Percentiles rank a stretch among this genome's conserved stretches.
phyloP scores from a whole-genome alignment of 2,113 vertebrate species.

The Entomyzon cyanotis region DNA sequence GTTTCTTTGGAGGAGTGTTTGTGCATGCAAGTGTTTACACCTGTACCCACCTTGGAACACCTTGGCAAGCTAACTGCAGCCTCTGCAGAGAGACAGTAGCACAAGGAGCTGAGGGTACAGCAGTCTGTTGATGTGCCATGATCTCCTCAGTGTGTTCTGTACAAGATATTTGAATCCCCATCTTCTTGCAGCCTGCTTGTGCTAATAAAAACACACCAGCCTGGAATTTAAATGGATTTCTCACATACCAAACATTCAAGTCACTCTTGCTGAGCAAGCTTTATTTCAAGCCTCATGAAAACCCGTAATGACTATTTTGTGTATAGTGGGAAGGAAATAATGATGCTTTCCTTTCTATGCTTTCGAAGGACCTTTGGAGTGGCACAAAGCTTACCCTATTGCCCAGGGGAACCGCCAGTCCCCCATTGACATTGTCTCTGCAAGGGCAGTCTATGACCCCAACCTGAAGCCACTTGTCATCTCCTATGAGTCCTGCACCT shows the following conservation, averaged over 20 bases:
- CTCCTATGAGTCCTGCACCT: conserved; percentile 85
- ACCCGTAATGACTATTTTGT: neutral
- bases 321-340: neutral
- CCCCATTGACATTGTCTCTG: conserved; percentile 89
- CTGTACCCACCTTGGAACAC: neutral
- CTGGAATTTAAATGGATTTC: neutral
- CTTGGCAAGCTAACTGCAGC: neutral
- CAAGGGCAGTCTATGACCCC: conserved; percentile 81
- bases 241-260: neutral
- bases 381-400: conserved; percentile 88
- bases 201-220: neutral
- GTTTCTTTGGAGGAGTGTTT: neutral
- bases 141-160: neutral
- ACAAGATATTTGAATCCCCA: neutral
- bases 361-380: conserved; percentile 84
- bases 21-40: neutral
- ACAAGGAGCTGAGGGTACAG: neutral
- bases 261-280: neutral
- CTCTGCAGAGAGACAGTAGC: neutral
- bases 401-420: conserved; percentile 89
- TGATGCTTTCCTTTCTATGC: neutral
- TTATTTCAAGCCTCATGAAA: neutral
- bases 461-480: conserved; percentile 78
- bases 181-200: neutral
- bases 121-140: neutral